Conservation (phyloP, 2,888 invertebrate genomes). For the Harmothoe impar region DNA sequence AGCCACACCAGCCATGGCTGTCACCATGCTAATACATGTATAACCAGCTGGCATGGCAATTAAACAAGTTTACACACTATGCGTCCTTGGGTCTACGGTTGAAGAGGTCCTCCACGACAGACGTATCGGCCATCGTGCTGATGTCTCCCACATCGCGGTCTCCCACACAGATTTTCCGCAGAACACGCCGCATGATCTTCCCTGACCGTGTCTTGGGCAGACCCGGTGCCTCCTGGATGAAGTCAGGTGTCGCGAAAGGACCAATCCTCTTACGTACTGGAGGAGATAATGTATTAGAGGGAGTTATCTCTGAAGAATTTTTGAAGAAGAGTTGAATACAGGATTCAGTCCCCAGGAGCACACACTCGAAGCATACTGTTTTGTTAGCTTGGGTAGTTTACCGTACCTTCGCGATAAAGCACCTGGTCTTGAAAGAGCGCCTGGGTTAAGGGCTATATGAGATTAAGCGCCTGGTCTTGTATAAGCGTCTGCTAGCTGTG, state of each 20-base stretch:
- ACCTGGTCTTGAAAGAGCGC: no score
- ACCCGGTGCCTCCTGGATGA: constrained; percentile 95
- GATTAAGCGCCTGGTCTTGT: no score
- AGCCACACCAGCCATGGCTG: no score
- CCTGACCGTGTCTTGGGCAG: constrained; percentile 98
- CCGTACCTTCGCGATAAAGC: no score
- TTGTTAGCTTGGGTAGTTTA: no score
- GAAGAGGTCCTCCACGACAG: constrained; percentile 88
- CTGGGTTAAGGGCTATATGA: no score
- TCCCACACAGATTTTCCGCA: constrained; percentile 95
- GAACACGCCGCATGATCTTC: constrained; percentile 97
- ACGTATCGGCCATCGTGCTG: constrained; percentile 95
- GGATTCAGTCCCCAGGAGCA: no score
- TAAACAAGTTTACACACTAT: not conserved
- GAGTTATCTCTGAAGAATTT: constrained; percentile 70
- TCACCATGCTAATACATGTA: no score
- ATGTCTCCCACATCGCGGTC: constrained; percentile 95
- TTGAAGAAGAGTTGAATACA: no score
- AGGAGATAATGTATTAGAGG: constrained; percentile 49
- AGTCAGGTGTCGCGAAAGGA: constrained; percentile 97
- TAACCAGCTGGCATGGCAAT: no score
- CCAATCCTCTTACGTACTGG: constrained; percentile 94
- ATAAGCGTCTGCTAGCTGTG: no score
- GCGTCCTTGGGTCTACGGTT: constrained; percentile 71
- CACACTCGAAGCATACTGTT: no score